Conservation (phyloP, 2,888 invertebrate genomes). For the Acrobasis repandana region DNA sequence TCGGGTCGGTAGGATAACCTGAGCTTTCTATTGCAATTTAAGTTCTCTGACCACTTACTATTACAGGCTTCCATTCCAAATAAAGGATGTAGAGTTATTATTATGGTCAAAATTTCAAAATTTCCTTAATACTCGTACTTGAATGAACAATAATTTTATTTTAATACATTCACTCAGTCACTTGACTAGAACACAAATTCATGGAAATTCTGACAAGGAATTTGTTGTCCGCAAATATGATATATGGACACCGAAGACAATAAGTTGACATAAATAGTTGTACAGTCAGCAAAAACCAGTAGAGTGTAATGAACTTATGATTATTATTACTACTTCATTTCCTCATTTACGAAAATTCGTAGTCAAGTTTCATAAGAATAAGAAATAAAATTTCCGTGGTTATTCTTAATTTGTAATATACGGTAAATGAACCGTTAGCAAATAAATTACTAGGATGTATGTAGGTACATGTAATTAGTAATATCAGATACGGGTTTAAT, state of each 20-base stretch:
- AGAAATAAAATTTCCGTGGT: background rate
- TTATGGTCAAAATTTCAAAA: background rate
- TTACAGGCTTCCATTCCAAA: too few relatives aligned
- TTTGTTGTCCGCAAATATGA: constrained; percentile 29
- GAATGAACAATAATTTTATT: background rate
- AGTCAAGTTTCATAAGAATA: background rate
- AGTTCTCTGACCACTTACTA: too few relatives aligned
- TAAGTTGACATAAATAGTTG: constrained; percentile 54
- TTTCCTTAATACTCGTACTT: background rate
- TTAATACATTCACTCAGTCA: background rate
- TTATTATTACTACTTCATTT: too few relatives aligned
- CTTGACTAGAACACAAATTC: constrained; percentile 21
- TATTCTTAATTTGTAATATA: constrained; percentile 2
- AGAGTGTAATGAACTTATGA: constrained; percentile 11
- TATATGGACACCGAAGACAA: constrained; percentile 45
- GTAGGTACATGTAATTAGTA: constrained; percentile 1
- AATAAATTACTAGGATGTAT: constrained; percentile 6
- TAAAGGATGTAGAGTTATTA: too few relatives aligned
- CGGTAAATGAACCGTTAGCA: constrained; percentile 13
- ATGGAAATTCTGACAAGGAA: constrained; percentile 28
- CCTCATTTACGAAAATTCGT: too few relatives aligned
- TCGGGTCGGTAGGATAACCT: too few relatives aligned
- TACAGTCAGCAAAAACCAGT: constrained; percentile 47
- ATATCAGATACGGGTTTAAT: constrained; percentile 6
- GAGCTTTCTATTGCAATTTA: too few relatives aligned